Conservation (phyloP, 2,888 invertebrate genomes). For the Synergus itoensis region DNA sequence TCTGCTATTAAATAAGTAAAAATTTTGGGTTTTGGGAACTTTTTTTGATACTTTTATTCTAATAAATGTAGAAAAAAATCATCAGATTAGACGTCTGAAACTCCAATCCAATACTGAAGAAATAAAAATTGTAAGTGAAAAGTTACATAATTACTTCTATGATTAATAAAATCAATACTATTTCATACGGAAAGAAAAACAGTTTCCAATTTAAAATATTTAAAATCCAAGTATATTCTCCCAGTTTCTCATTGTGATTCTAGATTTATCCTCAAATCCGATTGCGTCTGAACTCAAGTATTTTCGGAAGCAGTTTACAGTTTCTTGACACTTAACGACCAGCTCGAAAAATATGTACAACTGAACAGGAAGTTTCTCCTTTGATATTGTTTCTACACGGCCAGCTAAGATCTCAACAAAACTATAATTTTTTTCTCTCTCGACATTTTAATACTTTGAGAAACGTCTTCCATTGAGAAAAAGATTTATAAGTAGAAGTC, state of each 20-base stretch:
- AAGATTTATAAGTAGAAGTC: neutral
- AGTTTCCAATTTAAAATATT: too few relatives aligned
- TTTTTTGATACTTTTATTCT: too few relatives aligned
- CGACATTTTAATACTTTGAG: neutral
- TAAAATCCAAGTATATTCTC: neutral
- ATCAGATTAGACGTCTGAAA: too few relatives aligned
- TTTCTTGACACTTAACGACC: slow-evolving; percentile 1
- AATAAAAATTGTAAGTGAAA: too few relatives aligned
- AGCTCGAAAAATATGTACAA: neutral
- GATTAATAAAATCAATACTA: too few relatives aligned
- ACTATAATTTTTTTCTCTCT: neutral
- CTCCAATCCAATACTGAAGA: too few relatives aligned
- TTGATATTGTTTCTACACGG: neutral
- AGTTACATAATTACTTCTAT: too few relatives aligned
- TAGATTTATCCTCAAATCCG: neutral
- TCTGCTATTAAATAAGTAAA: too few relatives aligned
- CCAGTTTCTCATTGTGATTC: neutral
- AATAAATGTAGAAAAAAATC: too few relatives aligned
- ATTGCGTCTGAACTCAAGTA: neutral
- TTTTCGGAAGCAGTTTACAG: neutral
- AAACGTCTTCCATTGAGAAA: neutral
- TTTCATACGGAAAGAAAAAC: too few relatives aligned
- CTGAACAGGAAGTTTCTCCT: slow-evolving; percentile 9
- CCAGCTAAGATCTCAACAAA: neutral
- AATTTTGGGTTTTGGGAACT: too few relatives aligned